Conservation (phyloP, 2,888 invertebrate genomes). For the Amiota communis region DNA sequence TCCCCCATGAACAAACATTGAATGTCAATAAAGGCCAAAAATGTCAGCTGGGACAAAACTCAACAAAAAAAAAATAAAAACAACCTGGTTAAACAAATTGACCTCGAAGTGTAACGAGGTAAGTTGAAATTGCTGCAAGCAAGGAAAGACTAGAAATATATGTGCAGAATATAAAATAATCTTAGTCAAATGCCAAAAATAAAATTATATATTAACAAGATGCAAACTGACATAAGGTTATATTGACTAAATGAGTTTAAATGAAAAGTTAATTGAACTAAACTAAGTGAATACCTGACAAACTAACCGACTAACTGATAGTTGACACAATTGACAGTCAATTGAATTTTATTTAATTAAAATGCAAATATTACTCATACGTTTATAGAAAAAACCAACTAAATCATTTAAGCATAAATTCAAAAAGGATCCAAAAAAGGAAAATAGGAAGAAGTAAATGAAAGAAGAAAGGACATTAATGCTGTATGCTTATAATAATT, state of each 20-base stretch:
- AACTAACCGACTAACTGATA: background rate
- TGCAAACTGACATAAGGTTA: background rate
- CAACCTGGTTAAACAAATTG: background rate
- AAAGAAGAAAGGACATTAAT: constrained; percentile 7
- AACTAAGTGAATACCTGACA: background rate
- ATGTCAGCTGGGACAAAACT: constrained; percentile 10
- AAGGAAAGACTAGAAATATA: background rate
- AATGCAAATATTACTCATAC: constrained; percentile 22
- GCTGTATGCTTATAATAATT: constrained; percentile 16
- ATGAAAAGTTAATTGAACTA: background rate
- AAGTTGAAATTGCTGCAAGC: background rate
- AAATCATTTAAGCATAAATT: background rate
- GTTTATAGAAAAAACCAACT: background rate
- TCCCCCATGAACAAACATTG: background rate
- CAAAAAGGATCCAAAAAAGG: background rate
- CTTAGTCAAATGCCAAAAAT: background rate
- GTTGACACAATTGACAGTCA: background rate
- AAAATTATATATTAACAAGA: constrained; percentile 20
- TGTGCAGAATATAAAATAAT: too few relatives aligned
- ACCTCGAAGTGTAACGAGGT: constrained; percentile 1
- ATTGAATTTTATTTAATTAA: background rate
- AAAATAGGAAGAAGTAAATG: background rate
- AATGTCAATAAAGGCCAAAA: constrained; percentile 20
- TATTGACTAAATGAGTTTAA: too few relatives aligned
- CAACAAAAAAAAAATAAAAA: too few relatives aligned